A percentile compares a stretch with the other conserved stretches of the same genome.
These are phyloP conservation scores for Dendrophyllia cribrosa DNA, from an alignment of 64 coral and sea anemone genomes.

Conservation along the genomic window DNA sequence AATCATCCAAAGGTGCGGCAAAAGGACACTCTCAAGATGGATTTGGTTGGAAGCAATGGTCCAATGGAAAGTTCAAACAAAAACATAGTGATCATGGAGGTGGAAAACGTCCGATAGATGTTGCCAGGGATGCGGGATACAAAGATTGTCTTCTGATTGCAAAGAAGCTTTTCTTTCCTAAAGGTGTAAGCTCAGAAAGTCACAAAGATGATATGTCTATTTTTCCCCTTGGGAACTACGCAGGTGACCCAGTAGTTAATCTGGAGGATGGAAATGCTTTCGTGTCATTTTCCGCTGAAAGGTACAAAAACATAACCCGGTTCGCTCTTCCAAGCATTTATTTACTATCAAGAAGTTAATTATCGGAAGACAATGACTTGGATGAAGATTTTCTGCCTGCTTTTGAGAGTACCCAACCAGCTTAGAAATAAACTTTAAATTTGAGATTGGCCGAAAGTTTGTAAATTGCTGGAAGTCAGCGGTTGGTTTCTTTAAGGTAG, in stretches of 20 bases:
- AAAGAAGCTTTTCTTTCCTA: neutral
- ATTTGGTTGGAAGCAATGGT: conserved; percentile 46
- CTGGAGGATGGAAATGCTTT: neutral
- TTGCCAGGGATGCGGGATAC: conserved; percentile 13
- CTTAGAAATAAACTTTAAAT: too few species aligned
- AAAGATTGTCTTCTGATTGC: neutral
- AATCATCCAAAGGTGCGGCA: neutral
- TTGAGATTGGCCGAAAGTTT: too few species aligned
- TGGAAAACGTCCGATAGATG: neutral
- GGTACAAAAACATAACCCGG: neutral
- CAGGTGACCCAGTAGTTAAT: neutral
- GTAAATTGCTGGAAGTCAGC: too few species aligned
- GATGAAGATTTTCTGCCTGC: too few species aligned
- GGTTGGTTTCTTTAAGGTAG: too few species aligned
- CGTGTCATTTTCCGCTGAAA: neutral
- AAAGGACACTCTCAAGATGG: conserved; percentile 34
- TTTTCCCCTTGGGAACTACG: neutral
- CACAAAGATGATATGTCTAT: neutral
- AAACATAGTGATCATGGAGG: conserved; percentile 5
- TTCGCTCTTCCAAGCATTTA: neutral
- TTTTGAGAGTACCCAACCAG: too few species aligned
- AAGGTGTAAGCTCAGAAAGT: neutral
- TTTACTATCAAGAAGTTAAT: too few species aligned
- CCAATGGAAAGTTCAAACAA: conserved; percentile 7
- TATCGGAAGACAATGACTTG: too few species aligned